Base-by-base conservation (phyloP, 2,113 vertebrate genomes). In the Phrynosoma blainvillii region DNA sequence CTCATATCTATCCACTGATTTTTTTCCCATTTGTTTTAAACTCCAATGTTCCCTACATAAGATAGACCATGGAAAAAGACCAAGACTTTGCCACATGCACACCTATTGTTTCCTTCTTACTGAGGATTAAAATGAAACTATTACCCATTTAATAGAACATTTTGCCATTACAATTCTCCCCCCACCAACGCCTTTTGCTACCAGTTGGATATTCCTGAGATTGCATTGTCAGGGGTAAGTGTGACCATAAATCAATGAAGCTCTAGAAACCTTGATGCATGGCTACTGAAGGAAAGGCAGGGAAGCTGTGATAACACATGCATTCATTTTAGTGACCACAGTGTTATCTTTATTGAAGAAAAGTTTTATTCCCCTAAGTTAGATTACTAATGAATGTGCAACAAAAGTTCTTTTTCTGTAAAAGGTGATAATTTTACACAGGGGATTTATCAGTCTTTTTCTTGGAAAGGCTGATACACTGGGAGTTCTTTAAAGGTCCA, bases 371-470 rank as follows among this genome's bases (percentile, higher is more conserved):
- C 93, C 93, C 88, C 86, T 91, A 94, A 95, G 94, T 94, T 94
- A 94, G 92, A 92, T 94, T 94, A 90, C 92, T 96, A 96, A 96
- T 93, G 94, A 96, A 95, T 80, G 92, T 92, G 90, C 94, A 93
- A 95, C 94, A 96, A 96, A 85, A 95, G 94, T 94, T 93, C 92
- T 93, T 89, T 92, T 94, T 93, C 94, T 96, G 91, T 94, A 93
- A 95, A 96, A 96, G 90, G 93, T 91, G 91, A 95, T 93, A 92
- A 94, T 95, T 95, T 96, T 95, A 92, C 95, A 95, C 92, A 89
- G 92, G 93, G 93, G 94, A 95, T 95, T 94, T 95, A 93, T 94
- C 95, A 95, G 93, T 91, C 16, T 84, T 93, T 92, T 94, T 95
- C 92, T 95, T 94, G 95, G 94, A 94, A 93, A 93, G 91, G 93